Percentiles rank a stretch among this genome's conserved stretches.
Evolutionary conservation across 2,113 vertebrate genomes (phyloP).

Genomic region (Gallinago jamesoni): DNA sequence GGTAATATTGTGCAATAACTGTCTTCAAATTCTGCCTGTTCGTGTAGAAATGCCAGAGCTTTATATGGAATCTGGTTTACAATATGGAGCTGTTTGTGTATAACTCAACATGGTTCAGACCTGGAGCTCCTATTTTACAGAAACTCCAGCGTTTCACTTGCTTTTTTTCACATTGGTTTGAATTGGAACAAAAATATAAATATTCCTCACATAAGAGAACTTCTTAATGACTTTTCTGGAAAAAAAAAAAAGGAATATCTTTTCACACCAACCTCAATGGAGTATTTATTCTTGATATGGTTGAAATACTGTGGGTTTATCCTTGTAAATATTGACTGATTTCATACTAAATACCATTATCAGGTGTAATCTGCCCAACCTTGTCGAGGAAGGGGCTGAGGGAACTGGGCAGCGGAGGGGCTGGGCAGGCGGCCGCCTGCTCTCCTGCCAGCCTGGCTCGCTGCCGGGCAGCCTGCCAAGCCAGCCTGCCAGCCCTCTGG

Average conservation of each 20-base stretch:
- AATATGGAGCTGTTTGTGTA: neutral
- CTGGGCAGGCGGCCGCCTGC: constrained; percentile 19
- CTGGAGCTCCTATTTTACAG: neutral
- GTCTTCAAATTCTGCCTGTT: neutral
- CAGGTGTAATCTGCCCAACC: neutral
- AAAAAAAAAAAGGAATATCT: neutral
- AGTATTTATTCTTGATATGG: neutral
- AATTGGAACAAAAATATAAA: neutral
- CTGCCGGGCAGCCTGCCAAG: neutral
- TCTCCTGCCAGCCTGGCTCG: neutral
- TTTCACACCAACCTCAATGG: neutral
- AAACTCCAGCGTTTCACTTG: neutral
- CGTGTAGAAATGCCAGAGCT: neutral
- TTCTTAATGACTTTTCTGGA: neutral
- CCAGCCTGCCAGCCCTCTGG: constrained; percentile 22
- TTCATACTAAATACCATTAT: neutral
- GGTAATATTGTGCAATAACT: neutral
- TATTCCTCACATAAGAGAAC: neutral
- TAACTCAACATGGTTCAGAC: neutral
- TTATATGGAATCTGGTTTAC: neutral
- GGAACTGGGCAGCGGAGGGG: neutral
- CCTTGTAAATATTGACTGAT: neutral
- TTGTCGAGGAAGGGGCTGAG: neutral
- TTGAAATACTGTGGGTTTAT: neutral
- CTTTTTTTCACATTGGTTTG: neutral